Evolutionary conservation across 1,140 invertebrate genomes (phyloP), one percentile per base, ranked within the genome.

Genomic region (Drosophila trapezifrons): DNA sequence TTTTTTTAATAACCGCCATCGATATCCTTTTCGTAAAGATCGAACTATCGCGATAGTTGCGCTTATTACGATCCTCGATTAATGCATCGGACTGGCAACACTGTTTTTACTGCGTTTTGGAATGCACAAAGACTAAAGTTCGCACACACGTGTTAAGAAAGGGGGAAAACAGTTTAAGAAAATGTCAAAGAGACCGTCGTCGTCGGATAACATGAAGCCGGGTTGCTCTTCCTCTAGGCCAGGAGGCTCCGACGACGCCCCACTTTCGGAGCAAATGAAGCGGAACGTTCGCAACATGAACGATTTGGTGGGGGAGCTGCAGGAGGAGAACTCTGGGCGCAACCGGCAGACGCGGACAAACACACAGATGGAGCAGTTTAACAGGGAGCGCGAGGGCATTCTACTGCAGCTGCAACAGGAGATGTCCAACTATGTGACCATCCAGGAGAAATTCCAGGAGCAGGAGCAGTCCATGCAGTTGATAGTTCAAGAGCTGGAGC

Each of bases 381-480:
- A 66, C 32, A 20, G 13, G 4, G 56, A 66, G 17, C 63, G 63
- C 17, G 32, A 37, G 8, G 40, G 40, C 13, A 62, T 66, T n/a
- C 29, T 66, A 12, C 20, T 20, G 38, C 62, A 65, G 22, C 22
- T 65, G 40, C 40, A 65, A 17, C 20, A 62, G 29, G 62, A 65
- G 42, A 65, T 65, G 40, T 27, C 10, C 9, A 45, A 62, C 20
- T 65, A 65, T 17, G 40, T 22, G 18, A 65, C 62, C 17, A 65
- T 65, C 7, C 62, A 65, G 20, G 62, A 65, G 8, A 65, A 65
- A 29, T 65, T 45, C 10, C n/a, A 18, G 10, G 62, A 65, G 20
- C 29, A 65, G 20, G 56, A 65, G 40, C 12, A 46, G 17, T 35
- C 40, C 3, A 65, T 65, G 56, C 56, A 65, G 20, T 18, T 35